phyloP scores from a whole-genome alignment of 1,140 invertebrate species.

The Drosophila rufa region DNA sequence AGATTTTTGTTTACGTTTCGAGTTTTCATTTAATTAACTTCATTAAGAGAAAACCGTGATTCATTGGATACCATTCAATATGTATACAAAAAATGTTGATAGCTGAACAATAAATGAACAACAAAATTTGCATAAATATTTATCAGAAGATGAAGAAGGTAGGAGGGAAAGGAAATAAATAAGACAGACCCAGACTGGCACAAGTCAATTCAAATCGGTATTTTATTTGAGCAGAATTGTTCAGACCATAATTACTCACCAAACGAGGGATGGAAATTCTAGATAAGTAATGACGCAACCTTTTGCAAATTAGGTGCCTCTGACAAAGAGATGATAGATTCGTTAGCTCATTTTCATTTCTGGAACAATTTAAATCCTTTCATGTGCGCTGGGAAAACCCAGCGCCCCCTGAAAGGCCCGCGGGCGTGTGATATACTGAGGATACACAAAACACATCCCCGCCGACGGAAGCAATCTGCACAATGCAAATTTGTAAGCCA shows the following conservation, averaged over 20 bases:
- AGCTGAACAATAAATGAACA: background rate
- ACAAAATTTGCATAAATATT: constrained; percentile 3
- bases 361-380: constrained; percentile 1
- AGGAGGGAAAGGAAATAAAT: background rate
- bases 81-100: constrained; percentile 26
- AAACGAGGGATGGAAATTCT: too few relatives aligned
- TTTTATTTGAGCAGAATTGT: background rate
- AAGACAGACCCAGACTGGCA: background rate
- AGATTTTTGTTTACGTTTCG: constrained; percentile 7
- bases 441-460: constrained; percentile 43
- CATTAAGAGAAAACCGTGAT: constrained; percentile 12
- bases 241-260: background rate
- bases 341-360: background rate
- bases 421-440: constrained; percentile 17
- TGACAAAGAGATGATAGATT: background rate
- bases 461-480: constrained; percentile 63
- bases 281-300: constrained; percentile 1
- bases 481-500: constrained; percentile 66
- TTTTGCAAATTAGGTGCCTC: constrained; percentile 1
- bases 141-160: too few relatives aligned
- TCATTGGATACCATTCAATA: constrained; percentile 25
- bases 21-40: constrained; percentile 9
- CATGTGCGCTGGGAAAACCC: background rate
- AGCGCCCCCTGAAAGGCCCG: background rate
- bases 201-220: background rate